Evolutionary conservation across 2,888 invertebrate species (phyloP), one percentile per base, ranked within the genome.

Genomic region (Heteromurus nitidus): DNA sequence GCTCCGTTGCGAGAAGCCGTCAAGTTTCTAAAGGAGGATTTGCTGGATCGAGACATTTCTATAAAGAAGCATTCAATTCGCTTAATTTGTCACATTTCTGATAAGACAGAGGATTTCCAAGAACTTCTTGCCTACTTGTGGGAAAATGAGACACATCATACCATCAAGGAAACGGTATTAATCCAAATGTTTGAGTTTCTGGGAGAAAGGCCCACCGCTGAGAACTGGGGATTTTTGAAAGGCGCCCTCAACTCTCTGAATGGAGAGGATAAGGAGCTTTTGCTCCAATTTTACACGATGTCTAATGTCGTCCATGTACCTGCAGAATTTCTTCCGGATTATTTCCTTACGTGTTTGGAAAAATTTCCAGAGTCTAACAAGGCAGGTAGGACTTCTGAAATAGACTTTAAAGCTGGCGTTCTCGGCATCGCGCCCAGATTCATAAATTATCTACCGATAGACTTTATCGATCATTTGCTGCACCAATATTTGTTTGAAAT

Each of bases 171-270:
- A 18, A 42, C 36, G 1, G 58, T 82, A 5, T 24, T 82, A 13
- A 24, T 5, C 0, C 5, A 55, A 36, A 70, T 82, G 69, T 69
- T 77, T 60, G n/a, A 72, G 5, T 68, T 77, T 31, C 16, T 74
- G 62, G 68, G 53, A 7, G 91, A 91, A 88, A 91, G 91, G 0
- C 90, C 91, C 87, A 92, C 85, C 1, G 89, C 90, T 87, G 91
- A 92, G 88, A 89, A 92, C 90, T 90, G 91, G 3, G 91, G 91
- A 82, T 92, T 91, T 85, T 91, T 91, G 88, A 91, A 91, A 22
- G 80, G 76, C 2, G 80, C 83, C 1, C 58, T 81, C 0, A 65
- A 67, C 60, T 67, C 75, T 0, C 28, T 70, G 16, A 58, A 55
- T 22, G 5, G 13, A 0, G 79, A 80, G 11, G 79, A 80, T 22